These are phyloP conservation scores for Sphenopsis melanotis DNA, from an alignment of 2,797 vertebrate species.

Conservation along the genomic window DNA sequence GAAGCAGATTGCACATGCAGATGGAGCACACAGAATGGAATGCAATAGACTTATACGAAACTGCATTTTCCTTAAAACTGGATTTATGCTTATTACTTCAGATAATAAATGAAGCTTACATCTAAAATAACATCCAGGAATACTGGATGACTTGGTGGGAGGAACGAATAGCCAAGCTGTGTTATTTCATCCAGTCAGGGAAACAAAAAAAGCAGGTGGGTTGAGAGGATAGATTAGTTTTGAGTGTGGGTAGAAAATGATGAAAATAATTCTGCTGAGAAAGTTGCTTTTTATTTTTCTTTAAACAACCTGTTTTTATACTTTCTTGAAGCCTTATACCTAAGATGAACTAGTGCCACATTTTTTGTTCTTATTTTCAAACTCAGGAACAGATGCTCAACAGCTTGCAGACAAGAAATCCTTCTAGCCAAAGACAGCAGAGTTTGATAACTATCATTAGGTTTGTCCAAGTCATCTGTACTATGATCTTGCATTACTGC, in stretches of 20 bases:
- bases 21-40: conserved; percentile 72
- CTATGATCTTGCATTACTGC: background rate
- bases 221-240: conserved; percentile 22
- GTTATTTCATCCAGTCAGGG: background rate
- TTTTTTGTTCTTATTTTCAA: background rate
- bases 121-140: conserved; percentile 29
- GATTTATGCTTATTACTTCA: conserved; percentile 67
- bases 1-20: conserved; percentile 79
- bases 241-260: conserved; percentile 18
- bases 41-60: conserved; percentile 49
- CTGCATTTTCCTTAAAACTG: conserved; percentile 63
- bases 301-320: background rate
- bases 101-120: conserved; percentile 24
- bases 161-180: background rate
- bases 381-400: background rate
- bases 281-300: background rate
- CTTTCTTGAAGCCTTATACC: background rate
- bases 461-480: background rate
- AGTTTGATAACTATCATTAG: background rate
- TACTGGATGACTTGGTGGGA: background rate
- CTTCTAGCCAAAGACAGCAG: background rate
- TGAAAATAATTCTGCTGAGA: conserved; percentile 39
- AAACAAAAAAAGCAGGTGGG: background rate
- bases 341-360: background rate
- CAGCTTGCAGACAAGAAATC: background rate